Evolutionary conservation across 1,140 invertebrate species (phyloP).

Genomic region (Zaprionus africanus): DNA sequence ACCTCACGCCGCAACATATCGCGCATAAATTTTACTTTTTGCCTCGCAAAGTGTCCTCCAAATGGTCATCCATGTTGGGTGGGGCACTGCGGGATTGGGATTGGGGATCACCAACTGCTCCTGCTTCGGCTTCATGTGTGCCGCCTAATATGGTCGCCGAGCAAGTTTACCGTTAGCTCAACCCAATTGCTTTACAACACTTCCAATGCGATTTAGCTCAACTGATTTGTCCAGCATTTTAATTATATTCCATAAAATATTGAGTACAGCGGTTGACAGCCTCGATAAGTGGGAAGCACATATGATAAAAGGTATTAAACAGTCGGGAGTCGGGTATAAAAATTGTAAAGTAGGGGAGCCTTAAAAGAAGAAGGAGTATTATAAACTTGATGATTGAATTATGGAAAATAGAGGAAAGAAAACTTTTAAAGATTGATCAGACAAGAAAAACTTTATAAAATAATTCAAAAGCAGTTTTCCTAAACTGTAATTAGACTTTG

Average conservation of each 20-base stretch:
- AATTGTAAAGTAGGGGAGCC: neutral
- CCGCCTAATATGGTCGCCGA: slow-evolving; percentile 20
- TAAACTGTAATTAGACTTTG: too few species aligned
- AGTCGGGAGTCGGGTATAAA: neutral
- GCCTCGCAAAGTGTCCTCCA: slow-evolving; percentile 55
- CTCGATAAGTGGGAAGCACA: slow-evolving; percentile 11
- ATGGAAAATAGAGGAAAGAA: too few species aligned
- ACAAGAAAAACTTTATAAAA: too few species aligned
- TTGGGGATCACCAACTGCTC: neutral
- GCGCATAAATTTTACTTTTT: slow-evolving; percentile 70
- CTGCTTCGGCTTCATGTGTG: neutral
- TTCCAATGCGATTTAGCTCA: neutral
- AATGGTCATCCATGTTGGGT: slow-evolving; percentile 30
- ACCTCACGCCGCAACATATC: slow-evolving; percentile 7
- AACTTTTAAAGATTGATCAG: too few species aligned
- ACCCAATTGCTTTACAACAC: neutral
- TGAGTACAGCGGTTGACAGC: neutral
- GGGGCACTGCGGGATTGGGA: too few species aligned
- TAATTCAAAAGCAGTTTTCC: too few species aligned
- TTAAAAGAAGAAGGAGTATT: too few species aligned
- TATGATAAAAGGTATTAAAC: neutral
- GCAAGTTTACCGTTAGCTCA: neutral
- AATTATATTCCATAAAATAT: slow-evolving; percentile 28
- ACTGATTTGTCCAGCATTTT: slow-evolving; percentile 14
- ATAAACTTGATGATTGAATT: too few species aligned